Evolutionary conservation across 92 coral and sea anemone species (phyloP).

Genomic region (Paramuricea clavata): DNA sequence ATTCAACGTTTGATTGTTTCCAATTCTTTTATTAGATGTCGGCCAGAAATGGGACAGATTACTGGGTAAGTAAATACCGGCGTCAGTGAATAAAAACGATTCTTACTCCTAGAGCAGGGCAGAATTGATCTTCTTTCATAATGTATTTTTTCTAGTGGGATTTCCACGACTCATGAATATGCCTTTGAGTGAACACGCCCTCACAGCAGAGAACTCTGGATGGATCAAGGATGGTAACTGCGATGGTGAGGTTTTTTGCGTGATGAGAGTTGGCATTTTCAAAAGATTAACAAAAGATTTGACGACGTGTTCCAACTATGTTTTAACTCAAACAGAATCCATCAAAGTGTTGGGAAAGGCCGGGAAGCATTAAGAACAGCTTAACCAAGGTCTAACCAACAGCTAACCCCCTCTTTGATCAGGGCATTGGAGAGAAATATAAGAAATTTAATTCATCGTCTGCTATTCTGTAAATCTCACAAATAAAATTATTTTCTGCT

Average conservation of each 20-base stretch:
- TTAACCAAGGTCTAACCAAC: no score
- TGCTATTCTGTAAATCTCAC: not conserved
- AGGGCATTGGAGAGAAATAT: not conserved
- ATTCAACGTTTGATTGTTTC: not conserved
- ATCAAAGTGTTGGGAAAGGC: no score
- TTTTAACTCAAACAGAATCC: no score
- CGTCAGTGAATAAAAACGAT: not conserved
- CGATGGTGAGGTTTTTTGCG: constrained; percentile 70
- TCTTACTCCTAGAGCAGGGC: constrained; percentile 3
- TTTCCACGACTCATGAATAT: constrained; percentile 58
- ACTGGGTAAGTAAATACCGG: constrained; percentile 47
- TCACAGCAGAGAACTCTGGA: constrained; percentile 61
- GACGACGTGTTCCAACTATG: no score
- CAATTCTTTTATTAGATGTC: not conserved
- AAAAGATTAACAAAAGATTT: no score
- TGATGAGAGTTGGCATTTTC: no score
- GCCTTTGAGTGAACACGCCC: constrained; percentile 68
- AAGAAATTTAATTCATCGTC: not conserved
- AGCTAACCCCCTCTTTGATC: no score
- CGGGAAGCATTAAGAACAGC: no score
- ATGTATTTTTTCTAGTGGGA: constrained; percentile 63
- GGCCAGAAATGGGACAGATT: constrained; percentile 56
- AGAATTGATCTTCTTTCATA: constrained; percentile 18
- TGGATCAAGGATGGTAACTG: constrained; percentile 79
- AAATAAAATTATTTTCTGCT: not conserved